A percentile compares a stretch with the other conserved stretches of the same genome.
phyloP scores from a whole-genome alignment of 2,888 invertebrate species.

The Tachina grossa region DNA sequence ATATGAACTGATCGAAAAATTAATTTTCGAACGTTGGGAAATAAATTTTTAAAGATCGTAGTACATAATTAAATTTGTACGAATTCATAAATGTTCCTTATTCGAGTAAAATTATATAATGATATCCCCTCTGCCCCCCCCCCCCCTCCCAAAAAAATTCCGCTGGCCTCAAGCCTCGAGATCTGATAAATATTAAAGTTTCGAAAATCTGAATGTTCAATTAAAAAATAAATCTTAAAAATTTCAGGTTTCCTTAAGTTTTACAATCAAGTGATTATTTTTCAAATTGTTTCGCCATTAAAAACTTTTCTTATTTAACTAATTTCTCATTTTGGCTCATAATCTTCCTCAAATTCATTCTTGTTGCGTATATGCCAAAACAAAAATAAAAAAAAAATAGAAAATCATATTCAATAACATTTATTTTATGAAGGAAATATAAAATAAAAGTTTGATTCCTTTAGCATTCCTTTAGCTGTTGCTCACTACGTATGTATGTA shows the following conservation, averaged over 20 bases:
- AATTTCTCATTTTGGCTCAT: conserved; percentile 17
- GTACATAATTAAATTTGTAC: too few relatives aligned
- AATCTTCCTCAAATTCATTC: conserved; percentile 13
- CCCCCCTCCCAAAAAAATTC: too few relatives aligned
- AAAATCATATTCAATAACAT: conserved; percentile 54
- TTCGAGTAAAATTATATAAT: too few relatives aligned
- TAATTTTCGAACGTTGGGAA: too few relatives aligned
- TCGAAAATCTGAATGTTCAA: too few relatives aligned
- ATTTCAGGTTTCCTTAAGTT: conserved; percentile 4
- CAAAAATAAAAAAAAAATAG: conserved; percentile 1
- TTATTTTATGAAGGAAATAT: conserved; percentile 11
- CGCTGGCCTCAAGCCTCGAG: too few relatives aligned
- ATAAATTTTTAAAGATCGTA: too few relatives aligned
- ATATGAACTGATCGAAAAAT: too few relatives aligned
- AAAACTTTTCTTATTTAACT: background rate
- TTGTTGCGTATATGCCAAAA: background rate
- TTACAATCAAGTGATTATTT: conserved; percentile 6
- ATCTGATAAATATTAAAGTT: too few relatives aligned
- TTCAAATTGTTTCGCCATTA: background rate
- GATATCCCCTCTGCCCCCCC: too few relatives aligned
- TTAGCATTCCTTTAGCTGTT: background rate
- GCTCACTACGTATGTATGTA: background rate
- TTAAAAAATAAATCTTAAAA: background rate
- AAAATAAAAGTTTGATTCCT: conserved; percentile 8
- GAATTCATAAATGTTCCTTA: too few relatives aligned